Base-by-base conservation (phyloP, 2,888 invertebrate species). In the Platycheirus albimanus region DNA sequence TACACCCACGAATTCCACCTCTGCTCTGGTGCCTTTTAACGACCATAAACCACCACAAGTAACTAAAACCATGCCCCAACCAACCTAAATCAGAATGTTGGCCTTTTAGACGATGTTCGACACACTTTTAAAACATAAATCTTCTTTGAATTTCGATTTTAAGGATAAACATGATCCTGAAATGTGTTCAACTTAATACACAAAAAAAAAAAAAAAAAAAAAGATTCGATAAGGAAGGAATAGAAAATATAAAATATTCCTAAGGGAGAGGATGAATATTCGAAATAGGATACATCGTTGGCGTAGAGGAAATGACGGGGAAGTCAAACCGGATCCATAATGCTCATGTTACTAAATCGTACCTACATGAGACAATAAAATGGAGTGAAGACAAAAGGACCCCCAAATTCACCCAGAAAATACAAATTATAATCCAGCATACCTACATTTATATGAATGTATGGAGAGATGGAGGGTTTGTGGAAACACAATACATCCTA, bases 91-190 rank as follows among this genome's bases (percentile, higher is more conserved):
- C 38, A 5, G 13, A 36, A 28, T 61, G n/a, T 75, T 67, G 30
- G 52, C 33, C 76, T 69, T 69, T 76, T 63, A 69, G 69, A 61
- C 52, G 58, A 45, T 51, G 61, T 63, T 63, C 63, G 76, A 76
- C 76, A 70, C 76, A 47, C 58, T 70, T 45, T 36, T 70, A 54
- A 54, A 30, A 61, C 76, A 76, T 76, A 76, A 76, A 76, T 76
- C 76, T 76, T 76, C 69, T 54, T 54, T 52, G 70, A 70, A 76
- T 76, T 69, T 70, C 76, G 70, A 76, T 76, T 76, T 76, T 47
- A 54, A 69, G 69, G 45, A 63, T 76, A 76, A 63, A 69, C 70
- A 36, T 70, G 76, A 76, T 76, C 52, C 33, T 54, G 15, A 63
- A 69, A 76, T 69, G 69, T 76, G 69, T 69, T 67, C 51, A 38